Evolutionary conservation across 1,140 invertebrate genomes (phyloP).

Genomic region (Aradophagus sp.): DNA sequence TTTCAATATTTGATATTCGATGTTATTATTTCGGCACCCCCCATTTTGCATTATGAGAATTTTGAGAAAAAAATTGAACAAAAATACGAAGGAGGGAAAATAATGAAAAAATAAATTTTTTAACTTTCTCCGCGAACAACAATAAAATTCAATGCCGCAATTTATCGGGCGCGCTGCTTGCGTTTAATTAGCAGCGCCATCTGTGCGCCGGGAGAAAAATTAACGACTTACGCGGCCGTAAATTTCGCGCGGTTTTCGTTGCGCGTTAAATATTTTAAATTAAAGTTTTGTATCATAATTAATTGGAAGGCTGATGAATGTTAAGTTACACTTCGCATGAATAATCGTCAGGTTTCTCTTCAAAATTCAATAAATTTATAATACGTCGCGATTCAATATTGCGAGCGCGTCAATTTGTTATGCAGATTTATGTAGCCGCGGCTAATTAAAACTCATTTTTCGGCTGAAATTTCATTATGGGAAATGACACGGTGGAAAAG

Average conservation of each 20-base stretch:
- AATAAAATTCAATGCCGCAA: too few relatives aligned
- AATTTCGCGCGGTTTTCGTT: slow-evolving; percentile 8
- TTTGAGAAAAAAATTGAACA: neutral
- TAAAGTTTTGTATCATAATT: slow-evolving; percentile 38
- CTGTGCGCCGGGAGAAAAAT: too few relatives aligned
- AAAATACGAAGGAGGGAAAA: neutral
- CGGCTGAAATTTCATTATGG: slow-evolving; percentile 25
- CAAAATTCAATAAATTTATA: slow-evolving; percentile 44
- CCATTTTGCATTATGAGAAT: slow-evolving; percentile 2
- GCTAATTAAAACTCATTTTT: slow-evolving; percentile 37
- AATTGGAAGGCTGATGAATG: slow-evolving; percentile 39
- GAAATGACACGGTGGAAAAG: slow-evolving; percentile 20
- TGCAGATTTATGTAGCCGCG: slow-evolving; percentile 26
- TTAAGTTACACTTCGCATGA: slow-evolving; percentile 24
- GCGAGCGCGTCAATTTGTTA: slow-evolving; percentile 23
- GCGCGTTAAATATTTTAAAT: slow-evolving; percentile 25
- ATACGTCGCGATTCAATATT: slow-evolving; percentile 22
- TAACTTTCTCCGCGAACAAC: neutral
- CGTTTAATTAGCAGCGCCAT: too few relatives aligned
- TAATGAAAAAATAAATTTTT: too few relatives aligned
- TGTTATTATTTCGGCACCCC: slow-evolving; percentile 16
- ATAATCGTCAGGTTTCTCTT: slow-evolving; percentile 34
- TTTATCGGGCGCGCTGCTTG: too few relatives aligned
- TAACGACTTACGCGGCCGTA: slow-evolving; percentile 10
- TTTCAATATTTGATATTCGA: slow-evolving; percentile 70